Base-by-base conservation (phyloP, 2,113 vertebrate species). In the Eptatretus burgeri region DNA sequence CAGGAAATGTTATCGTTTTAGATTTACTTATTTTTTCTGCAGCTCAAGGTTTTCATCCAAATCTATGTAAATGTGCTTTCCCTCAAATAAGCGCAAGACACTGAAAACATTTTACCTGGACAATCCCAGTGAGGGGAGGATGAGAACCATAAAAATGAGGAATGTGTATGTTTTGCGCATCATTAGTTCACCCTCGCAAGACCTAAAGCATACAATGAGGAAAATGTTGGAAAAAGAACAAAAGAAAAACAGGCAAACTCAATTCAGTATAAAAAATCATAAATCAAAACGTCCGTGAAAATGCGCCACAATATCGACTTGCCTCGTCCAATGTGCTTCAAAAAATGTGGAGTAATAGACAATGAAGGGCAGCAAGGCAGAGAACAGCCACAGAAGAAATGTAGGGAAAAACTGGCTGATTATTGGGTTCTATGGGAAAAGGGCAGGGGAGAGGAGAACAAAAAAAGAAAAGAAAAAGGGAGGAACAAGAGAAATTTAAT, bases 111-210 rank as follows among this genome's bases (percentile, higher is more conserved):
- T 12, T 0, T 82, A 96, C 89, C 89, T 96, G 71, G 82, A 82
- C 51, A 94, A 76, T 49, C 88, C 88, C 67, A 94, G 79, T 0
- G 91, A 95, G 50, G 91, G 91, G 69, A 96, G 76, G 69, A 96
- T 82, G 73, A 94, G 82, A 66, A 93, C 88, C 84, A 96, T 95
- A 72, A 96, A 93, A 64, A 93, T 80, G 70, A 95, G 72, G 64
- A 94, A 82, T 66, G 93, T 73, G 68, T 85, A 95, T 71, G 88
- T 93, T 69, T 96, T 96, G 73, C 89, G 80, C 80, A 93, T 85
- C 4, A 85, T 89, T 41, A 7, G 3, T 41, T 41, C 27, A 7
- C 27, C 27, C 27, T 41, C 27, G 27, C 27, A 41, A 41, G 27
- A 41, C 27, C 27, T 41, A 41, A 41, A 7, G 27, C 27, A 41